Evolutionary conservation across 2,888 invertebrate genomes (phyloP).

Genomic region (Aspidapion aeneum): DNA sequence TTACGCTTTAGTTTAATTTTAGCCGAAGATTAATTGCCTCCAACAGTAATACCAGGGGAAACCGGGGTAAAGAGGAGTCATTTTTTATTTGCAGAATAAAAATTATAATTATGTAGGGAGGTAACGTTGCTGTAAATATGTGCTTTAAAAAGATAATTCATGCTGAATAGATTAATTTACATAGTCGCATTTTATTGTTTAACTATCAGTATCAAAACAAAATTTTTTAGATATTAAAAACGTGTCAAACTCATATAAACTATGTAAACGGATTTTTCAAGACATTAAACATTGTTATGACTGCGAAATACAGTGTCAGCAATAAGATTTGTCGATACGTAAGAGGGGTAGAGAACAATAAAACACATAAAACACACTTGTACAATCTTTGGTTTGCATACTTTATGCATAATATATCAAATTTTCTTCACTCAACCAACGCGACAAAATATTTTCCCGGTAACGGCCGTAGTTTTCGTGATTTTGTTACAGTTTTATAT

Average conservation of each 20-base stretch:
- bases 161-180: no score
- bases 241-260: background rate
- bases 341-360: constrained; percentile 20
- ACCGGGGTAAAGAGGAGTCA: no score
- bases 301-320: background rate
- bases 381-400: constrained; percentile 8
- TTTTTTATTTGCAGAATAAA: no score
- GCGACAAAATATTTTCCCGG: background rate
- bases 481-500: constrained; percentile 3
- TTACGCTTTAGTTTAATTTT: background rate
- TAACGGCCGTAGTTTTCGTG: background rate
- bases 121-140: no score
- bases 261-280: background rate
- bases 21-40: background rate
- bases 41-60: no score
- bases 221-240: background rate
- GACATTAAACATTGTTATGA: constrained; percentile 2
- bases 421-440: background rate
- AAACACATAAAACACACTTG: constrained; percentile 32
- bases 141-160: no score
- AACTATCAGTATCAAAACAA: background rate
- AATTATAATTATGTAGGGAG: no score
- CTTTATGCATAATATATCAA: constrained; percentile 1
- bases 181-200: no score
- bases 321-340: constrained; percentile 1